Evolutionary conservation across 2,113 vertebrate species (phyloP).

Genomic region (Apodemus speciosus): DNA sequence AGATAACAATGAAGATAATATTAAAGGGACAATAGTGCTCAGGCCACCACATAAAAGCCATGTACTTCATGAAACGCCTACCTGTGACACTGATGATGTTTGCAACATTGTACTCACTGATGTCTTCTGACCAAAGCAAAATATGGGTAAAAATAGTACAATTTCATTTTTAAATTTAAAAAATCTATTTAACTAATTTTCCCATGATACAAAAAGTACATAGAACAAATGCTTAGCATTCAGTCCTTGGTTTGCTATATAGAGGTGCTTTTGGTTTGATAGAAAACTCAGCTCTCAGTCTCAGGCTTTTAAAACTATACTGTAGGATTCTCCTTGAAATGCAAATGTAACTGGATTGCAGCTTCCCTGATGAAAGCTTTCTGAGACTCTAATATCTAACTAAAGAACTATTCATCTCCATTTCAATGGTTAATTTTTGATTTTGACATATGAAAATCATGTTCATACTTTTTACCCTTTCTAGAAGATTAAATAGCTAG

Average conservation of each 20-base stretch:
- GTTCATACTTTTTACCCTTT: constrained; percentile 30
- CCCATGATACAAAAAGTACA: constrained; percentile 41
- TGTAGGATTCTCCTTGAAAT: constrained; percentile 79
- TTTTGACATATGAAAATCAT: constrained; percentile 74
- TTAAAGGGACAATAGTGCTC: neutral
- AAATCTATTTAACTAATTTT: constrained; percentile 51
- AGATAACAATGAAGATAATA: neutral
- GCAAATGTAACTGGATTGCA: constrained; percentile 75
- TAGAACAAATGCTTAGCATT: constrained; percentile 43
- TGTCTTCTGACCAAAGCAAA: constrained; percentile 18
- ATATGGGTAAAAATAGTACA: constrained; percentile 46
- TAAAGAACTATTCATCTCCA: constrained; percentile 74
- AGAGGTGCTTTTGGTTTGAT: constrained; percentile 60
- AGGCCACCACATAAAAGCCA: accelerated
- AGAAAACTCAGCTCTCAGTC: constrained; percentile 69
- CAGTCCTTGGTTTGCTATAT: constrained; percentile 3
- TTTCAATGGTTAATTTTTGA: constrained; percentile 64
- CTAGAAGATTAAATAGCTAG: constrained; percentile 76
- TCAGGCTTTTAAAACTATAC: constrained; percentile 62
- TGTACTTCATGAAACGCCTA: accelerated
- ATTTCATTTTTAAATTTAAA: constrained; percentile 56
- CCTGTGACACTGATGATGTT: neutral
- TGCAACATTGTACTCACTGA: neutral
- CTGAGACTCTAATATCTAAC: constrained; percentile 68
- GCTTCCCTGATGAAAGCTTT: constrained; percentile 77